Percentiles rank a stretch among this genome's conserved stretches.
These are phyloP conservation scores for Siderastrea siderea DNA, from an alignment of 92 coral and sea anemone genomes.

Conservation along the genomic window DNA sequence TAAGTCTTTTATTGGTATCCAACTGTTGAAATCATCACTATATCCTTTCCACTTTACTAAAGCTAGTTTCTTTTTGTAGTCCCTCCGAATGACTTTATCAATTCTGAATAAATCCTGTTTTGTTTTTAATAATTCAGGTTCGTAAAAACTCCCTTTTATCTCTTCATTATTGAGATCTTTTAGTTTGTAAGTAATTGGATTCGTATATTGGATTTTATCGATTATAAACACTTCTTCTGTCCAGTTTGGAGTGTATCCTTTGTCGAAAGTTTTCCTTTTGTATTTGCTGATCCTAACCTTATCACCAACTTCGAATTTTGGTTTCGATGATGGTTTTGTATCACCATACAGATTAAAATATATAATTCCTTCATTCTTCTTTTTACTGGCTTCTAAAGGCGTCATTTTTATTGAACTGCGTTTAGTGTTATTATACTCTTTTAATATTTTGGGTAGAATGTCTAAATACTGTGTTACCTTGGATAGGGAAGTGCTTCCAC, in stretches of 20 bases:
- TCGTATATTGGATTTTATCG: not conserved
- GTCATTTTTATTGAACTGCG: not conserved
- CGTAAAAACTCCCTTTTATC: not conserved
- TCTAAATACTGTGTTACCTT: not conserved
- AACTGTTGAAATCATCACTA: not conserved
- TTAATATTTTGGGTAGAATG: not conserved
- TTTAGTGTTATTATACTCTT: not conserved
- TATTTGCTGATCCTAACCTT: slow-evolving; percentile 4
- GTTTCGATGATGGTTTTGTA: not conserved
- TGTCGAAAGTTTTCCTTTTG: not conserved
- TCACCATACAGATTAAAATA: not conserved
- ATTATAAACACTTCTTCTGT: slow-evolving; percentile 5
- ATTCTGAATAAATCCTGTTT: not conserved
- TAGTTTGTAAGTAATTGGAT: slow-evolving; percentile 7
- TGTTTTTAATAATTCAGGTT: not conserved
- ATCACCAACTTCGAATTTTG: slow-evolving; percentile 1
- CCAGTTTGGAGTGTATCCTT: slow-evolving; percentile 20
- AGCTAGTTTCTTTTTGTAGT: not conserved
- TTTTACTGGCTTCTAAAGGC: not conserved
- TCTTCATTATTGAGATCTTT: slow-evolving; percentile 17
- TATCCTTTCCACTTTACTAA: not conserved
- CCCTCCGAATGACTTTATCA: not conserved
- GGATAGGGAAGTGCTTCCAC: not conserved
- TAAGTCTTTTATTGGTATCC: not conserved
- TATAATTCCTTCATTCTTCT: not conserved